Base-by-base conservation (phyloP, 2,888 invertebrate species). In the Morpho deidamia region DNA sequence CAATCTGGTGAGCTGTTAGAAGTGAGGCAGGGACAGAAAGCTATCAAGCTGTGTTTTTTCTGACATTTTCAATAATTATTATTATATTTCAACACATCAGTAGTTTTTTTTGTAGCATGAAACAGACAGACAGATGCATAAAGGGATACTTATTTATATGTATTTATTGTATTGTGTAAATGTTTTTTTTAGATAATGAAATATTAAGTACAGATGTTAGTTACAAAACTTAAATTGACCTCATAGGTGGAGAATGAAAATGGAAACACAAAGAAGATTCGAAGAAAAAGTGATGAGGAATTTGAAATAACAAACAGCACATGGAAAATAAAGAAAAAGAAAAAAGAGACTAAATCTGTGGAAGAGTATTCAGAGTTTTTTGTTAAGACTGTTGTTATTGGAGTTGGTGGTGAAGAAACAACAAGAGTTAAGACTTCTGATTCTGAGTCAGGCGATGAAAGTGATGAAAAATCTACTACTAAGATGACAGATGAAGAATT, bases 401-500 rank as follows among this genome's bases (percentile, higher is more conserved):
- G 73, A 0, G 81, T 74, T 33, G 84, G 78, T 1, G 81, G 77
- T 0, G 66, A 66, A 10, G 79, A 72, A 38, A 66, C 70, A 9
- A 78, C 81, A 53, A 76, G 75, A 58, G 66, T 80, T 0, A 63
- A 59, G 9, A 77, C 72, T 1, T 65, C 71, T 0, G 78, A 76
- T 5, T 66, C 71, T 0, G 52, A 55, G 8, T 74, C 76, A 0
- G 79, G 80, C 2, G 73, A 68, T 12, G 80, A 81, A 1, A 66
- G 50, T 2, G 60, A 58, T 10, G 64, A 60, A 0, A 74, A 65
- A 35, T 74, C 79, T 68, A 71, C 76, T 0, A 65, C 74, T 11
- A 78, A 76, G 56, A 72, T 96, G 65, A 93, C 93, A 0, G 96
- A 96, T 81, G 96, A 96, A 54, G 93, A 96, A 66, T 75, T 97